These are phyloP conservation scores for Pyxicephalus adspersus DNA, from an alignment of 2,113 vertebrate genomes.

Conservation along the genomic window DNA sequence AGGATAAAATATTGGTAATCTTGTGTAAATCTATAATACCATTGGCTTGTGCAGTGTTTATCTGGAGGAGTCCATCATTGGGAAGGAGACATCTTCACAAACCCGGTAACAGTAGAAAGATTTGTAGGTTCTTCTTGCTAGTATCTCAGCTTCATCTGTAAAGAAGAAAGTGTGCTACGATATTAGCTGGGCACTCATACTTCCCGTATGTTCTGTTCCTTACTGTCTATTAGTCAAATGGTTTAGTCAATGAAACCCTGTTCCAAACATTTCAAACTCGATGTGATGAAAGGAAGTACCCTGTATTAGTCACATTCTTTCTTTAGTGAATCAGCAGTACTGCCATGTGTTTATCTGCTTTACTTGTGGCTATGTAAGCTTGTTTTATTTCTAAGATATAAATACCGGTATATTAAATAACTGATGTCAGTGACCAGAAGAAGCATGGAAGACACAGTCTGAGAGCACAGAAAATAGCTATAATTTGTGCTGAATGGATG, in stretches of 20 bases:
- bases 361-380: slow-evolving; percentile 14
- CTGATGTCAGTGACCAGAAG: neutral
- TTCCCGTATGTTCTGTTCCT: slow-evolving; percentile 26
- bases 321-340: slow-evolving; percentile 1
- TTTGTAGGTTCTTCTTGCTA: neutral
- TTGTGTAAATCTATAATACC: too few relatives aligned
- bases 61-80: neutral
- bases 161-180: neutral
- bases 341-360: neutral
- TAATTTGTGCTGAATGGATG: neutral
- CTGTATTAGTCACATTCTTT: neutral
- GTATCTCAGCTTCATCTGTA: neutral
- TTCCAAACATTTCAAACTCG: neutral
- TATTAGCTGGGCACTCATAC: slow-evolving; percentile 14
- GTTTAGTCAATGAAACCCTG: slow-evolving; percentile 2
- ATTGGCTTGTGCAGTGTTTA: too few relatives aligned
- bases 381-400: neutral
- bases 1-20: neutral
- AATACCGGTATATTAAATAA: neutral
- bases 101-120: neutral
- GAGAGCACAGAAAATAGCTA: neutral
- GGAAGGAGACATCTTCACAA: neutral
- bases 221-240: slow-evolving; percentile 6
- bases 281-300: slow-evolving; percentile 13
- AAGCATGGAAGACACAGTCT: neutral